Base-by-base conservation (phyloP, 2,888 invertebrate species). In the Hydraecia micacea region DNA sequence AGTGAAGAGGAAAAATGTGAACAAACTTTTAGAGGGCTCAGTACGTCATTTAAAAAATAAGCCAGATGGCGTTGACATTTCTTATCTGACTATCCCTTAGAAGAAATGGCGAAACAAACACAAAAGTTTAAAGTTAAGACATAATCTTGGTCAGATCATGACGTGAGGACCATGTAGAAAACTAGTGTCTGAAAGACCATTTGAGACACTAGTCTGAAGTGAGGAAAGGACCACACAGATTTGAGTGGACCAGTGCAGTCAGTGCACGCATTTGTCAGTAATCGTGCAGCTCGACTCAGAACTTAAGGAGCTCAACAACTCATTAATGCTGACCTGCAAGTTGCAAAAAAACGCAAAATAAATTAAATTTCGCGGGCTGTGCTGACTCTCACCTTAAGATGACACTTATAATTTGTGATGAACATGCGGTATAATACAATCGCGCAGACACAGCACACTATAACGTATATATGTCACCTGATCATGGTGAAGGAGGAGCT, bases 401-500 rank as follows among this genome's bases (percentile, higher is more conserved):
- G 28, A 21, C 21, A 32, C 46, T n/a, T 42, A 13, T 28, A 0
- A 18, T 46, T 11, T 18, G 7, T 5, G 46, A 18, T 36, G 46
- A 18, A 21, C 25, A 11, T 42, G 42, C 15, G 15, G 8, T 28
- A 15, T 21, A 28, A 42, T 39, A 9, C 28, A 67, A 18, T 4
- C 32, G 32, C n/a, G 11, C 42, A 32, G 42, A 46, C 25, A 36
- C 6, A 11, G 42, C 42, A 67, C 46, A 32, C 25, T 32, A 8
- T 2, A 69, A 25, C 25, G n/a, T 11, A 18, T 36, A 36, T n/a
- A 18, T 36, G 58, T n/a, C n/a, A 60, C 96, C 97, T 96, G 93
- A 97, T 97, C 97, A 97, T 97, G 86, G 97, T 97, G 93, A 97
- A 97, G 66, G 97, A 96, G 65, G 96, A 94, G 87, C 96, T 95